phyloP scores from a whole-genome alignment of 2,797 vertebrate genomes.

The Clarias fuscus region DNA sequence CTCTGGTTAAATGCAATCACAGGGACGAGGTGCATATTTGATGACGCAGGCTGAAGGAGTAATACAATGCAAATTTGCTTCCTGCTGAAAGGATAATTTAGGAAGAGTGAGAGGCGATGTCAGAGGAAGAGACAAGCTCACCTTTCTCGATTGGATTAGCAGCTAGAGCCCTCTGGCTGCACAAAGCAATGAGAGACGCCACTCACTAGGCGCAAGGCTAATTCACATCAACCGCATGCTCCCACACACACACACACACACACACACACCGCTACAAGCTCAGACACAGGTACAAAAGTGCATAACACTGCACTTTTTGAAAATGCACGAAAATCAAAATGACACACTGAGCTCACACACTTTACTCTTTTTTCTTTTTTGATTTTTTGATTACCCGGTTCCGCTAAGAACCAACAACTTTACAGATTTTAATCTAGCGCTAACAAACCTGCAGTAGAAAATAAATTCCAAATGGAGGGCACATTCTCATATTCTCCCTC shows the following conservation, averaged over 20 bases:
- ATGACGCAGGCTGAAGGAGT: constrained; percentile 49
- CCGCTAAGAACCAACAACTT: constrained; percentile 14
- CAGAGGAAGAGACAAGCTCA: constrained; percentile 59
- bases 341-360: constrained; percentile 26
- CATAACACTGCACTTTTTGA: constrained; percentile 31
- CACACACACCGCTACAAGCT: constrained; percentile 37
- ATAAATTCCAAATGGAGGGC: not conserved
- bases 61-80: constrained; percentile 61
- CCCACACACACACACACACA: constrained; percentile 37
- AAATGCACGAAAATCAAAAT: constrained; percentile 22
- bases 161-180: constrained; percentile 50
- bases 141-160: constrained; percentile 61
- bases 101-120: constrained; percentile 56
- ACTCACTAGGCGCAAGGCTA: constrained; percentile 38
- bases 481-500: not conserved
- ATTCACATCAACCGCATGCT: constrained; percentile 32
- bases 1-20: constrained; percentile 45
- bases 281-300: constrained; percentile 23
- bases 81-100: constrained; percentile 58
- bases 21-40: constrained; percentile 35
- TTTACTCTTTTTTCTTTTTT: not conserved
- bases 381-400: not conserved
- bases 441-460: not conserved
- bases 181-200: constrained; percentile 47
- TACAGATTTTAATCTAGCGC: not conserved